Evolutionary conservation across 1,140 invertebrate species (phyloP).

Genomic region (Magallana ariakensis): DNA sequence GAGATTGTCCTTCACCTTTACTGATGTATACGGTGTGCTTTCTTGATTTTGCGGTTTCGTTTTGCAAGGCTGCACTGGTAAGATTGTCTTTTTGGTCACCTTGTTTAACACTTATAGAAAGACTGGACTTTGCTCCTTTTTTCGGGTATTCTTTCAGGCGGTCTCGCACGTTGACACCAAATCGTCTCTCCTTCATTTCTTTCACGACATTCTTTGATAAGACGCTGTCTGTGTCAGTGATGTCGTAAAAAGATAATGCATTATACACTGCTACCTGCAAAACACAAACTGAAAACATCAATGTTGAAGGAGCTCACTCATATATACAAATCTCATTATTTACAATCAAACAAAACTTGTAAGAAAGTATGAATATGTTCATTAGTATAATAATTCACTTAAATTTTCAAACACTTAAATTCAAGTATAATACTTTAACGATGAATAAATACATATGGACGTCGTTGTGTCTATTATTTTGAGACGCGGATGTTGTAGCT

Average conservation of each 20-base stretch:
- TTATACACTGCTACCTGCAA: constrained; percentile 65
- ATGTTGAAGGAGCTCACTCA: no score
- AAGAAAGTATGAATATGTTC: no score
- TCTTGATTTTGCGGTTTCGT: constrained; percentile 39
- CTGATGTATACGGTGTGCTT: background rate
- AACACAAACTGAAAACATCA: background rate
- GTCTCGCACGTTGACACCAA: constrained; percentile 46
- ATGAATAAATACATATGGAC: constrained; percentile 65
- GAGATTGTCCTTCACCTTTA: constrained; percentile 3
- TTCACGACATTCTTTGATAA: constrained; percentile 33
- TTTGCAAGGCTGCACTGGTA: background rate
- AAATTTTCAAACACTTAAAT: no score
- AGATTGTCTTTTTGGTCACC: constrained; percentile 41
- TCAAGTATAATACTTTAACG: no score
- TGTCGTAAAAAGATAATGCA: constrained; percentile 62
- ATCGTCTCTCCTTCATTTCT: constrained; percentile 53
- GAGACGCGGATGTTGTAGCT: constrained; percentile 58
- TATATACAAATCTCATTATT: no score
- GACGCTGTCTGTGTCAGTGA: constrained; percentile 50
- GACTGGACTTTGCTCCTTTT: constrained; percentile 54
- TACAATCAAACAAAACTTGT: no score
- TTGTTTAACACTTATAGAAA: constrained; percentile 56
- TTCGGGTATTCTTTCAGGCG: constrained; percentile 41
- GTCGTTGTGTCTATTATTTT: constrained; percentile 62
- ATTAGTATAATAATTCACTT: no score